Conservation (phyloP, 1,140 invertebrate species). For the Mya arenaria region DNA sequence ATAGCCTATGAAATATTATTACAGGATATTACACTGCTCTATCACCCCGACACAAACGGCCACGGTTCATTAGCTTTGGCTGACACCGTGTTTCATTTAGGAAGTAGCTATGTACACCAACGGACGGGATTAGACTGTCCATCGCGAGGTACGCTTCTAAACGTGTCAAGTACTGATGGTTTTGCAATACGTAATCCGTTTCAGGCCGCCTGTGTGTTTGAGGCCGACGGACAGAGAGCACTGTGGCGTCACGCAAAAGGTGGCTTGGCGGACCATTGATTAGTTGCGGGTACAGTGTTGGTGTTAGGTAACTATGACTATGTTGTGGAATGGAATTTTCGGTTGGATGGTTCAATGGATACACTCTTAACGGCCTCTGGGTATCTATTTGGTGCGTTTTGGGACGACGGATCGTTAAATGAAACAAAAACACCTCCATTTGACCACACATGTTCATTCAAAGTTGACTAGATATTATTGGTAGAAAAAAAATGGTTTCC, state of each 20-base stretch:
- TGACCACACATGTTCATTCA: too few relatives aligned
- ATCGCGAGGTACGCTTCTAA: conserved; percentile 62
- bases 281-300: conserved; percentile 66
- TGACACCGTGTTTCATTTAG: conserved; percentile 59
- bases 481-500: too few relatives aligned
- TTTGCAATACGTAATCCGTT: conserved; percentile 29
- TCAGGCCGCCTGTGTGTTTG: conserved; percentile 75
- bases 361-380: conserved; percentile 48
- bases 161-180: conserved; percentile 57
- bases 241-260: conserved; percentile 64
- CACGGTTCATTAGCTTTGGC: conserved; percentile 63
- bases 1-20: conserved; percentile 74
- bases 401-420: too few relatives aligned
- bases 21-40: conserved; percentile 72
- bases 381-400: conserved; percentile 55
- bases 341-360: conserved; percentile 59
- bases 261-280: conserved; percentile 60
- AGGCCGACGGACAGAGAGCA: conserved; percentile 65
- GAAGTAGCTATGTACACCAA: not conserved
- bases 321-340: conserved; percentile 73
- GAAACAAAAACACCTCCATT: too few relatives aligned
- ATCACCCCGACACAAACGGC: conserved; percentile 62
- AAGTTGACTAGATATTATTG: too few relatives aligned
- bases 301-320: conserved; percentile 75
- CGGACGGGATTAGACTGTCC: conserved; percentile 72